Conservation (phyloP, 2,888 invertebrate species). For the Drosophila barbarae region DNA sequence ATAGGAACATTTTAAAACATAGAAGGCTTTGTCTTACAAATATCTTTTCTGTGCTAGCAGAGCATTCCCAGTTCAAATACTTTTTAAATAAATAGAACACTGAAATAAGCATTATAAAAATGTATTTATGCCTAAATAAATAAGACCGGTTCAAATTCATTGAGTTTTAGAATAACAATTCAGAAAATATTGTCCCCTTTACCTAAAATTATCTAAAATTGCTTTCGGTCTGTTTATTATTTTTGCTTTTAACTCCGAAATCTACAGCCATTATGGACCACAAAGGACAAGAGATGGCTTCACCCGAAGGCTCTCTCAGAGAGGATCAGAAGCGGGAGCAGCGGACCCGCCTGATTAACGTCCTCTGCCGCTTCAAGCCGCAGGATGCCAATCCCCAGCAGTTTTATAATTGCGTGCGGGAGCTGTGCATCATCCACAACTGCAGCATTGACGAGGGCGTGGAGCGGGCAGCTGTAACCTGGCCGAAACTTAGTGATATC, state of each 20-base stretch:
- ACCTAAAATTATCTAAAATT: neutral
- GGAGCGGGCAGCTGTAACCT: slow-evolving; percentile 39
- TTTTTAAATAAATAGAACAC: neutral
- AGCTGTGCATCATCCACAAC: slow-evolving; percentile 61
- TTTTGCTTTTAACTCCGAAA: neutral
- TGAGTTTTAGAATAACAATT: neutral
- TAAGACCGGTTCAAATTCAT: neutral
- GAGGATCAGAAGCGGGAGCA: slow-evolving; percentile 13
- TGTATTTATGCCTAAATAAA: neutral
- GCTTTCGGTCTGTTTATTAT: no score
- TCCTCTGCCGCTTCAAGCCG: slow-evolving; percentile 23
- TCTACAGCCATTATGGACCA: neutral
- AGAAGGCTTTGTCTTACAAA: neutral
- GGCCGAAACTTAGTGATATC: slow-evolving; percentile 36
- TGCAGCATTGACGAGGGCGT: slow-evolving; percentile 65
- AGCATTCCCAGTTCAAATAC: neutral
- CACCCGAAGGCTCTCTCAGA: neutral
- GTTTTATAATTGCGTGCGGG: slow-evolving; percentile 60
- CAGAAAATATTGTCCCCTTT: neutral
- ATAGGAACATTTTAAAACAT: neutral
- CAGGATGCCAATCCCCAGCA: slow-evolving; percentile 50
- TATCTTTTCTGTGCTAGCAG: neutral
- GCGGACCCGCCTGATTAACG: slow-evolving; percentile 14
- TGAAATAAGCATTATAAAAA: no score
- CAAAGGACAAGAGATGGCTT: neutral